Evolutionary conservation across 2,888 invertebrate species (phyloP).

Genomic region (Zygothrica quintamaculata): DNA sequence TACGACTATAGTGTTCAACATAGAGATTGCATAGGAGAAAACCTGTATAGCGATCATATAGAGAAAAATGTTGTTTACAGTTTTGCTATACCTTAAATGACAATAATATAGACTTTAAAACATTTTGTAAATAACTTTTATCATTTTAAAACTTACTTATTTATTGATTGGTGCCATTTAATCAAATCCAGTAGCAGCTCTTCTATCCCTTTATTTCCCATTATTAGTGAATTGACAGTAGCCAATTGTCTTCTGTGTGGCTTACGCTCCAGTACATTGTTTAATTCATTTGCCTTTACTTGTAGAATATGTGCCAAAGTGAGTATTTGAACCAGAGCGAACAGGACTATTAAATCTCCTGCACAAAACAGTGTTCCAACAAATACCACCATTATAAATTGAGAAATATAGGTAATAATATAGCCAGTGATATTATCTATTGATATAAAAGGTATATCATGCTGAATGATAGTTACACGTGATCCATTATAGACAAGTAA

Average conservation of each 20-base stretch:
- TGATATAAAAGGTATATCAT: too few relatives aligned
- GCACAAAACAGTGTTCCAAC: too few relatives aligned
- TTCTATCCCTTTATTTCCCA: not conserved
- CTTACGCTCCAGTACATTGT: slow-evolving; percentile 11
- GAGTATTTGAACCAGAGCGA: not conserved
- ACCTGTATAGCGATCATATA: slow-evolving; percentile 39
- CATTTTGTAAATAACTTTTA: not conserved
- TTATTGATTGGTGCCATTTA: not conserved
- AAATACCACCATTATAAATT: too few relatives aligned
- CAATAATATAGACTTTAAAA: not conserved
- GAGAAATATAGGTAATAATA: too few relatives aligned
- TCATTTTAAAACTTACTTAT: not conserved
- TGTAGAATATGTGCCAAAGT: not conserved
- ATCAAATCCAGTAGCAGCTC: not conserved
- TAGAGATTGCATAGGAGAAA: slow-evolving; percentile 24
- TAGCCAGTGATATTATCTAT: too few relatives aligned
- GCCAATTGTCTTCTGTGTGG: not conserved
- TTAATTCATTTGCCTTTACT: slow-evolving; percentile 19
- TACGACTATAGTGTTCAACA: too few relatives aligned
- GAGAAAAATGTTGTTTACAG: slow-evolving; percentile 24
- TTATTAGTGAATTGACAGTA: not conserved
- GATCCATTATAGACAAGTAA: too few relatives aligned
- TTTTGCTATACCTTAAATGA: not conserved
- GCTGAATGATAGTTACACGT: too few relatives aligned
- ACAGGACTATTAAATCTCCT: not conserved